Evolutionary conservation across 2,888 invertebrate species (phyloP).

Genomic region (Lithosia quadra): DNA sequence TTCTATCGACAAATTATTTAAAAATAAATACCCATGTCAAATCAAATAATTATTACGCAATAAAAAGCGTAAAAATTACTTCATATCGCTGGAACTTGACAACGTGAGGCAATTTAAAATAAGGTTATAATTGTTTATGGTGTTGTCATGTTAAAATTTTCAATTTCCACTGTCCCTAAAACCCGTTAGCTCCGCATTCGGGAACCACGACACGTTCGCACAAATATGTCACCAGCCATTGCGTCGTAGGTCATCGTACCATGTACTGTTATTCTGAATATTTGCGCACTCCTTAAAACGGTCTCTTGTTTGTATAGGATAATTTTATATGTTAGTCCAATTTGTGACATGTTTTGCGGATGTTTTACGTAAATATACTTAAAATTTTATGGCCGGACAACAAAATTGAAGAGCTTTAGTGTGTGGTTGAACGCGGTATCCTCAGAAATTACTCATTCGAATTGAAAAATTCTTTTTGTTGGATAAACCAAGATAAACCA

Average conservation of each 20-base stretch:
- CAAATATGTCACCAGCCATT: constrained; percentile 26
- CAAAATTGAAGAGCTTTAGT: too few relatives aligned
- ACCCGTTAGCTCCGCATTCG: constrained; percentile 25
- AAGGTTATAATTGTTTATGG: background rate
- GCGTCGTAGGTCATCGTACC: constrained; percentile 38
- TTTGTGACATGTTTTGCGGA: background rate
- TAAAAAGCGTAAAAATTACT: background rate
- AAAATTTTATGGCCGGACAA: background rate
- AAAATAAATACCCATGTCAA: background rate
- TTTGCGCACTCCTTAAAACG: constrained; percentile 39
- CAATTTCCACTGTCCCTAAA: background rate
- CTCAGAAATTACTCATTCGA: too few relatives aligned
- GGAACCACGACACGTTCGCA: constrained; percentile 44
- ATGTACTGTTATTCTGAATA: constrained; percentile 40
- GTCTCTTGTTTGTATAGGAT: constrained; percentile 20
- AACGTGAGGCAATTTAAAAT: background rate
- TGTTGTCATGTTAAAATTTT: background rate
- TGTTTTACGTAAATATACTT: too few relatives aligned
- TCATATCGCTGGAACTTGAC: too few relatives aligned
- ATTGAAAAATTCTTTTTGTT: too few relatives aligned
- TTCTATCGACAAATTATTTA: background rate
- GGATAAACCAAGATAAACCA: too few relatives aligned
- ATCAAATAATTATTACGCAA: background rate
- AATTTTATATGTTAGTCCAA: background rate
- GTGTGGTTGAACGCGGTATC: too few relatives aligned